Evolutionary conservation across 2,113 vertebrate species (phyloP).

Genomic region (Chloropsis hardwickii): DNA sequence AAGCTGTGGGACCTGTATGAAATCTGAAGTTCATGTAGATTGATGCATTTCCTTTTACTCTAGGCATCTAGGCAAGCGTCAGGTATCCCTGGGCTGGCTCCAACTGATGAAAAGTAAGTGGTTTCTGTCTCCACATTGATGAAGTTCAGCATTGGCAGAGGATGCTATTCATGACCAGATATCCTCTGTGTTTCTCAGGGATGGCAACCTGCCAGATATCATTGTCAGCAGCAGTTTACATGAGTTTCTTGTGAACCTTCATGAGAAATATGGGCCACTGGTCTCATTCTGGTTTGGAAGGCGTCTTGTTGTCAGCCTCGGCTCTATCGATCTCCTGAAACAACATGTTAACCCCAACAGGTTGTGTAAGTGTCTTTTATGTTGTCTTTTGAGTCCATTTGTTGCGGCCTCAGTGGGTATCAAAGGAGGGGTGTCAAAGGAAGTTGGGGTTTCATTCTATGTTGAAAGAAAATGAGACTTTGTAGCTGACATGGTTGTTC

Average conservation of each 20-base stretch:
- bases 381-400: neutral
- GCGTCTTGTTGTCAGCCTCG: slow-evolving; percentile 90
- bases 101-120: slow-evolving; percentile 93
- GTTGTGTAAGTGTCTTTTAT: slow-evolving; percentile 76
- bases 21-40: neutral
- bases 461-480: neutral
- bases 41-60: neutral
- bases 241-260: slow-evolving; percentile 88
- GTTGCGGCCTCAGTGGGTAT: neutral
- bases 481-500: neutral
- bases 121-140: neutral
- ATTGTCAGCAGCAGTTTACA: slow-evolving; percentile 87
- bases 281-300: slow-evolving; percentile 96
- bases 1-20: neutral
- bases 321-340: slow-evolving; percentile 81
- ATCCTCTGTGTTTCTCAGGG: slow-evolving; percentile 70
- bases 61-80: slow-evolving; percentile 90
- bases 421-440: neutral
- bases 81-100: slow-evolving; percentile 90
- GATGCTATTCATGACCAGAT: neutral
- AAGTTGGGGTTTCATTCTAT: neutral
- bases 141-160: neutral
- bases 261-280: slow-evolving; percentile 86
- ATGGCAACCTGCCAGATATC: slow-evolving; percentile 94
- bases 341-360: slow-evolving; percentile 93